These are phyloP conservation scores for Poeciliopsis turrubarensis DNA, from an alignment of 2,113 vertebrate genomes.

Conservation along the genomic window DNA sequence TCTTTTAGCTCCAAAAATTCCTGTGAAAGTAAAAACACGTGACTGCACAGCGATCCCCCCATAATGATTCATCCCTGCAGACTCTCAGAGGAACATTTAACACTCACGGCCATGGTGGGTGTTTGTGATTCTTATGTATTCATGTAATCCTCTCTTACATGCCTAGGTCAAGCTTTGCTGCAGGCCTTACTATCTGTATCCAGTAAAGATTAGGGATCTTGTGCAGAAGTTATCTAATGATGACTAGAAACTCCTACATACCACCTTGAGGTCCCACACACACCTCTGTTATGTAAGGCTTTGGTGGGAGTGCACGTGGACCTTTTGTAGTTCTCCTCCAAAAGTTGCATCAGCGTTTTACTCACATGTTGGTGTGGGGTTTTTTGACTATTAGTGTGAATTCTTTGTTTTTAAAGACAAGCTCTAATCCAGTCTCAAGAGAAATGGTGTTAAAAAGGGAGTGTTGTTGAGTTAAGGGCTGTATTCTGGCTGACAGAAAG, in stretches of 20 bases:
- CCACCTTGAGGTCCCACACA: slow-evolving; percentile 22
- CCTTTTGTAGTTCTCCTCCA: slow-evolving; percentile 11
- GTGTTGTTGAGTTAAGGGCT: slow-evolving; percentile 17
- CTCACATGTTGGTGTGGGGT: not conserved
- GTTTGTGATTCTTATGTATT: slow-evolving; percentile 17
- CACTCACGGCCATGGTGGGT: slow-evolving; percentile 23
- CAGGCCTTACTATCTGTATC: slow-evolving; percentile 31
- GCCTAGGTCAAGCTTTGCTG: slow-evolving; percentile 24
- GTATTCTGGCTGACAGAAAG: slow-evolving; percentile 34
- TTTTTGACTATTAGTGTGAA: slow-evolving; percentile 1
- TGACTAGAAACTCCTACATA: slow-evolving; percentile 36
- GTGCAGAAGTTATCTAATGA: slow-evolving; percentile 42
- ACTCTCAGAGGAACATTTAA: not conserved
- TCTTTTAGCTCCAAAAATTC: not conserved
- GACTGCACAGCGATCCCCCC: not conserved
- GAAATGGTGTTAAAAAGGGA: slow-evolving; percentile 42
- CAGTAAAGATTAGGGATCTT: not conserved
- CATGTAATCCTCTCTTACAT: slow-evolving; percentile 1
- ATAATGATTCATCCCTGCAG: slow-evolving; percentile 15
- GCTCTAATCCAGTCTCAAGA: slow-evolving; percentile 21
- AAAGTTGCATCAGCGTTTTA: slow-evolving; percentile 1
- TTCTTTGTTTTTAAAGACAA: slow-evolving; percentile 7
- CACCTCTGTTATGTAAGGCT: slow-evolving; percentile 43
- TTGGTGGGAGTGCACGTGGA: not conserved
- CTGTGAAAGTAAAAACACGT: not conserved